phyloP scores from a whole-genome alignment of 1,140 invertebrate genomes.

The Hormaphis cornu region DNA sequence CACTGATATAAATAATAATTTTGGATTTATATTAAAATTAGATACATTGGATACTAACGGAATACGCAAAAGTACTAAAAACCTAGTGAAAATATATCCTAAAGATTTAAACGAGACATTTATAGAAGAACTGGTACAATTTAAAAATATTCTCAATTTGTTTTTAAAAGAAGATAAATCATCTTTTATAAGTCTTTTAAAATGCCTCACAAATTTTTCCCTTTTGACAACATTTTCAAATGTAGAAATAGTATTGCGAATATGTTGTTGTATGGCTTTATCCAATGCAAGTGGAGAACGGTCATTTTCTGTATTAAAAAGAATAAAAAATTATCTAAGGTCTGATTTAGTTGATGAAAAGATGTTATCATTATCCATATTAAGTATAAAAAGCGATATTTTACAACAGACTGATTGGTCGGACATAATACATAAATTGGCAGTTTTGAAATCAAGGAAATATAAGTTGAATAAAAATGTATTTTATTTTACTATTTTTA shows the following conservation, averaged over 20 bases:
- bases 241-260: too few species aligned
- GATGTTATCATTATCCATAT: not conserved
- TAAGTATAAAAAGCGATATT: not conserved
- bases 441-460: not conserved
- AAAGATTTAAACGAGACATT: not conserved
- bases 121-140: not conserved
- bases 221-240: too few species aligned
- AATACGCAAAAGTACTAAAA: not conserved
- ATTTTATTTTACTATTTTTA: too few species aligned
- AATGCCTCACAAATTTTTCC: not conserved
- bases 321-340: not conserved
- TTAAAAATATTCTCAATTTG: not conserved
- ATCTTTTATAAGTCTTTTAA: constrained; percentile 3
- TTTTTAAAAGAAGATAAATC: not conserved
- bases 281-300: not conserved
- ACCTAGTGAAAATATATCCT: not conserved
- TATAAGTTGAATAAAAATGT: not conserved
- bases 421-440: not conserved
- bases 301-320: not conserved
- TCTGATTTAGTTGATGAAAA: not conserved
- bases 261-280: too few species aligned
- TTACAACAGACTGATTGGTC: not conserved
- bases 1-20: not conserved
- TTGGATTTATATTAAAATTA: not conserved
- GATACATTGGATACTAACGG: not conserved